Base-by-base conservation (phyloP, 1,140 invertebrate species). In the Drosophila yakuba region DNA sequence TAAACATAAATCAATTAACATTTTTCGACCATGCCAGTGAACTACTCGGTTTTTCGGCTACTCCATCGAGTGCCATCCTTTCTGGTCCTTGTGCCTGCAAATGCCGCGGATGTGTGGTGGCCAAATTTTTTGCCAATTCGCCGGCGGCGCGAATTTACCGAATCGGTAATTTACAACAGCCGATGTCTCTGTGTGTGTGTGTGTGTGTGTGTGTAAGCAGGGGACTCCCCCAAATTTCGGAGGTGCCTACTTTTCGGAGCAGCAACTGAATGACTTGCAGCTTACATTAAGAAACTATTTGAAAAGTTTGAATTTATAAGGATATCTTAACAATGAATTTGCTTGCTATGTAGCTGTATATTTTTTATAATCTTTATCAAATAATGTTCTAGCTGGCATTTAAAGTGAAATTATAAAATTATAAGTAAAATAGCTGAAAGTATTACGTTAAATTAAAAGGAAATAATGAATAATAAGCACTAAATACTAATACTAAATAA, bases 1-100 rank as follows among this genome's bases (percentile, higher is more conserved):
- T 89, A 89, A 89, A 89, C 84, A 89, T 89, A 89, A 89, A 89
- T 89, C 84, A 89, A 89, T 89, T 89, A 89, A 90, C 85, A 89
- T 89, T 88, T 89, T 89, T 63, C 72, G 43, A 55, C 39, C 28
- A 51, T 15, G 36, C 35, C 35, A 32, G 38, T 51, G 48, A 51
- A 35, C 28, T 51, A 51, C 28, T 51, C 32, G 48, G n/a, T n/a
- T 51, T 35, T 11, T 15, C 25, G 48, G 28, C 1, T 23, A 23
- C 12, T 32, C 38, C 48, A 52, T 12, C 4, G 25, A 15, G 54
- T 59, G 25, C 55, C 60, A 10, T 54, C 60, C 41, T 28, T 56
- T 23, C 28, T 60, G 55, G 25, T 61, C 14, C 41, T 45, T 20
- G 17, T 20, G 17, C 43, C 17, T 17, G 38, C 12, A 64, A 74